Conservation (phyloP, 2,113 vertebrate genomes). For the Butorides virescens region DNA sequence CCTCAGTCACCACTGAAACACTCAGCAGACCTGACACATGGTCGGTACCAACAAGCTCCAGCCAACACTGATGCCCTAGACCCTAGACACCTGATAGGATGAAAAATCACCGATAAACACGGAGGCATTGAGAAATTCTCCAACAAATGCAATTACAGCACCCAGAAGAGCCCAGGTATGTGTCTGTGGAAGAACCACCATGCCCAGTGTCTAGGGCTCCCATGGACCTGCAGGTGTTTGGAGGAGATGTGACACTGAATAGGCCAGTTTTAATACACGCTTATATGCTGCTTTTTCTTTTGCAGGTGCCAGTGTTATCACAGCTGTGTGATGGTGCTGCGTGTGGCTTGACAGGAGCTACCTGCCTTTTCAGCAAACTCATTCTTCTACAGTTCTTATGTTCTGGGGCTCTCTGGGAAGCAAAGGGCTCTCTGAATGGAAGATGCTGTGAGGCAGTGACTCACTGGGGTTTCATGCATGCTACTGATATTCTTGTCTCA, state of each 20-base stretch:
- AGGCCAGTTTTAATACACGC: neutral
- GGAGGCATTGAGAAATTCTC: neutral
- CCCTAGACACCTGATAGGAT: neutral
- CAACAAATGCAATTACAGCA: neutral
- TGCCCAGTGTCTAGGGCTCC: neutral
- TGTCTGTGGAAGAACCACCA: neutral
- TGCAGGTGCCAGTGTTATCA: neutral
- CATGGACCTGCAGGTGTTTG: neutral
- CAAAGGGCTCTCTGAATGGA: neutral
- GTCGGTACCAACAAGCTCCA: neutral
- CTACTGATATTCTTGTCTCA: constrained; percentile 11
- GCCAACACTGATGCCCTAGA: neutral
- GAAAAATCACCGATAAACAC: neutral
- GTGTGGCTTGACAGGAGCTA: neutral
- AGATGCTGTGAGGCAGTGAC: neutral
- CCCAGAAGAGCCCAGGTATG: neutral
- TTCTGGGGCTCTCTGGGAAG: neutral
- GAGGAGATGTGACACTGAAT: neutral
- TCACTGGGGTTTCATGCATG: neutral
- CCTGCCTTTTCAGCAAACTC: neutral
- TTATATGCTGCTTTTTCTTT: neutral
- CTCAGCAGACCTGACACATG: neutral
- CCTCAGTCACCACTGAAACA: neutral
- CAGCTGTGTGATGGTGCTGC: neutral
- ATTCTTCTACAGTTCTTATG: neutral